These are phyloP conservation scores for Cervus canadensis DNA, from an alignment of 2,113 vertebrate species.

Conservation along the genomic window DNA sequence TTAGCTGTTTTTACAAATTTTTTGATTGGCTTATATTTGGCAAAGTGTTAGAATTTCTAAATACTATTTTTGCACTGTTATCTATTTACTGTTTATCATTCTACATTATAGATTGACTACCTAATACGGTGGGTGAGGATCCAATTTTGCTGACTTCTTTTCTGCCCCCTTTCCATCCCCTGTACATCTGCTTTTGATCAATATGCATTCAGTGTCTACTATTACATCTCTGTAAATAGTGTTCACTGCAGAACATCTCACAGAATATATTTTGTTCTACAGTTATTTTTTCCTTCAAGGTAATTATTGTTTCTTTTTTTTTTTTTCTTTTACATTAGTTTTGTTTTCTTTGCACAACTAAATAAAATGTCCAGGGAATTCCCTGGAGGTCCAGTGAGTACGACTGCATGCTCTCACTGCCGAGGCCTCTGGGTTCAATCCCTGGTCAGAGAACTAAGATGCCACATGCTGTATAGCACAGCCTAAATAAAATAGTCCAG, in stretches of 20 bases:
- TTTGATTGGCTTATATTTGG: background rate
- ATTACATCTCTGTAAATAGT: background rate
- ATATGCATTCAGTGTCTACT: background rate
- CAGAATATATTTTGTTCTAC: background rate
- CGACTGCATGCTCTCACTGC: background rate
- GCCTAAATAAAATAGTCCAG: background rate
- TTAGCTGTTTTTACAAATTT: background rate
- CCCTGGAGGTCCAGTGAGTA: background rate
- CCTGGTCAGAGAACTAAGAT: background rate
- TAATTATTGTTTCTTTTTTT: slow-evolving; percentile 26
- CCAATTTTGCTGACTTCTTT: background rate
- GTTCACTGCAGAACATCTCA: background rate
- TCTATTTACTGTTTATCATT: background rate
- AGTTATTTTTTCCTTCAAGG: background rate
- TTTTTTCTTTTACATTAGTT: background rate
- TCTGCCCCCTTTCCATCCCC: background rate
- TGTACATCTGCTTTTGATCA: background rate
- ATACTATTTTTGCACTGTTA: background rate
- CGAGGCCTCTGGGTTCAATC: background rate
- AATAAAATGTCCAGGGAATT: background rate
- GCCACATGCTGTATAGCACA: background rate
- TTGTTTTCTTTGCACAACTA: background rate
- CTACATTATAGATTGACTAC: background rate
- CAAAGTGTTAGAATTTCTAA: background rate
- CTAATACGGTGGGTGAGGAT: background rate